Conservation (phyloP, 92 coral and sea anemone genomes). For the Hydrozoanthus gracilis region DNA sequence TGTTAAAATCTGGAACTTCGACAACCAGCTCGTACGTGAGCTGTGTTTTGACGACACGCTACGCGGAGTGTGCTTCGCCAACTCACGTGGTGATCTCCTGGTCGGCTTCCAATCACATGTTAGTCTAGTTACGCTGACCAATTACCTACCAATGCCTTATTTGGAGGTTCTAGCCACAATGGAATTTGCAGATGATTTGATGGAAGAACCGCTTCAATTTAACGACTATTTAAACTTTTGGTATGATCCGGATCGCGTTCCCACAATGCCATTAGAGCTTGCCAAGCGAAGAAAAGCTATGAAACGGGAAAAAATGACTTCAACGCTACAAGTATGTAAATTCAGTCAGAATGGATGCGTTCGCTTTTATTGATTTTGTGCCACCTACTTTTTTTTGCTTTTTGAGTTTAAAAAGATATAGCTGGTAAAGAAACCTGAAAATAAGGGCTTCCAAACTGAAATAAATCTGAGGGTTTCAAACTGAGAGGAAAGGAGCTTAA, state of each 20-base stretch:
- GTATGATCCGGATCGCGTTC: conserved; percentile 86
- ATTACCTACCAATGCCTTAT: conserved; percentile 84
- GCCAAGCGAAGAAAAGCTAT: conserved; percentile 63
- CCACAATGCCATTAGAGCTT: conserved; percentile 84
- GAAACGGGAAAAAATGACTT: conserved; percentile 29
- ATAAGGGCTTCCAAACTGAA: too few species aligned
- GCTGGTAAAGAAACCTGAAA: too few species aligned
- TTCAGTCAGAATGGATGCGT: neutral
- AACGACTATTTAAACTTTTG: conserved; percentile 85
- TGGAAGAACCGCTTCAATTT: conserved; percentile 91
- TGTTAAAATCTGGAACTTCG: conserved; percentile 92
- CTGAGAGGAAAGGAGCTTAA: too few species aligned
- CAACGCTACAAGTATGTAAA: neutral
- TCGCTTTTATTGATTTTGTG: too few species aligned
- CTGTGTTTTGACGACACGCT: conserved; percentile 90
- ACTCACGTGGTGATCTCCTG: conserved; percentile 93
- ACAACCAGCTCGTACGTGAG: conserved; percentile 90
- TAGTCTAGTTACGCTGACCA: conserved; percentile 82
- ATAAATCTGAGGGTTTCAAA: too few species aligned
- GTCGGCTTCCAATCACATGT: conserved; percentile 97
- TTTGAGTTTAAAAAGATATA: too few species aligned
- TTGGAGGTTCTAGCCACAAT: conserved; percentile 81
- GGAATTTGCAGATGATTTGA: conserved; percentile 81
- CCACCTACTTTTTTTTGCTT: too few species aligned
- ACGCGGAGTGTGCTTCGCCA: conserved; percentile 97